Evolutionary conservation across 1,140 invertebrate genomes (phyloP), one percentile per base, ranked within the genome.

Genomic region (Coboldia fuscipes): DNA sequence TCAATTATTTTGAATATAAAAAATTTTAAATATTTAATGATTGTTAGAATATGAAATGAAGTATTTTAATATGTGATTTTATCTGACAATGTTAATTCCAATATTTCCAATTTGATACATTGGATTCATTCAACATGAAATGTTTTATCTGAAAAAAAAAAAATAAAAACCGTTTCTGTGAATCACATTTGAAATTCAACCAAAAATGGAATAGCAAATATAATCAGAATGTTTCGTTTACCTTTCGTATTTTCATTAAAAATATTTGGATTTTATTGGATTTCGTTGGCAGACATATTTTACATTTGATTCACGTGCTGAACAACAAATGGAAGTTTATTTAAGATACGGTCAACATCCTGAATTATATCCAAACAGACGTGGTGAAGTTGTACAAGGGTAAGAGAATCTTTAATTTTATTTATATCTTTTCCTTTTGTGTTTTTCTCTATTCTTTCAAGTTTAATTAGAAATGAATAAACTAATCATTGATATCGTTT

Each of bases 291-390:
- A 55, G 52, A 68, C 65, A 33, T 68, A 68, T 42, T 67, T 68
- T 45, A 63, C 63, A 42, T 68, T 68, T 44, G 65, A 68, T 50
- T 66, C 64, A 35, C 62, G 81, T 39, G 82, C 82, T 2, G 84
- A 89, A 51, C 82, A 86, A 46, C 82, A 84, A 56, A 77, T 77
- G 42, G 83, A 88, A 51, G 81, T 83, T 21, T 84, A 84, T 50
- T 62, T 82, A 17, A 64, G 82, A 38, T 89, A 86, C 50, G 86
- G 86, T 10, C 82, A 86, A 46, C 83, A 89, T 65, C 83, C 85
- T 7, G 82, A 88, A 54, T 62, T 90, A 5, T 89, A 89, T 56
- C 84, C 84, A 1, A 85, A 88, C 50, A 63, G 84, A 45, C 62
- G 84, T 37, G 84, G 84, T 1, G 76, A 84, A 57, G 71, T 86